Percentiles rank a stretch among this genome's conserved stretches.
These are phyloP conservation scores for Chloropsis hardwickii DNA, from an alignment of 2,113 vertebrate species.

Conservation along the genomic window DNA sequence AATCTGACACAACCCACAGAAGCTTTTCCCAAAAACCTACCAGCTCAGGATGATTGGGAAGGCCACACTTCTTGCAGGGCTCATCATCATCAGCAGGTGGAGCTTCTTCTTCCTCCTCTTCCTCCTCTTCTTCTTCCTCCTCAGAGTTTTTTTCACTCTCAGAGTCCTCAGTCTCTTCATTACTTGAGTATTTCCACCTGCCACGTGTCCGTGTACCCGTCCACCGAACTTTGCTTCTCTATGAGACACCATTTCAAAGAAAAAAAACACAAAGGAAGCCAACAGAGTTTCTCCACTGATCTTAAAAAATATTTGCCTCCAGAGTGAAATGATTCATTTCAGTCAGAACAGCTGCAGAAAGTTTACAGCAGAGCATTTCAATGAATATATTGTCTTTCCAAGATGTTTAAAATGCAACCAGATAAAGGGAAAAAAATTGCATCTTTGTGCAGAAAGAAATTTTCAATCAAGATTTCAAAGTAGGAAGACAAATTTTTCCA, in stretches of 20 bases:
- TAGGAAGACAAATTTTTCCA: background rate
- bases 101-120: constrained; percentile 82
- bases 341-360: background rate
- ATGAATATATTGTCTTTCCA: background rate
- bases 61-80: constrained; percentile 93
- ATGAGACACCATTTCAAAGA: constrained; percentile 27
- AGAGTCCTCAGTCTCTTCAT: constrained; percentile 82
- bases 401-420: background rate
- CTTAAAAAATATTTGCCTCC: background rate
- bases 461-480: background rate
- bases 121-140: constrained; percentile 77
- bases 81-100: constrained; percentile 86
- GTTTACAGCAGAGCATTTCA: background rate
- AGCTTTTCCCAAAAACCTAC: constrained; percentile 64
- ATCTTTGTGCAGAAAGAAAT: background rate
- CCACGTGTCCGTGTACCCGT: constrained; percentile 84
- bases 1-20: background rate
- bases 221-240: constrained; percentile 85
- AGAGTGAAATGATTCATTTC: background rate
- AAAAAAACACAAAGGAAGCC: constrained; percentile 8
- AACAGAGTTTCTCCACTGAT: background rate
- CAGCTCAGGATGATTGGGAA: constrained; percentile 96
- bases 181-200: constrained; percentile 83
- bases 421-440: background rate
- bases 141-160: constrained; percentile 80